Percentiles rank a stretch among this genome's conserved stretches.
Conservation (phyloP, 1,140 invertebrate species). For the Neotoxoptera formosana region DNA sequence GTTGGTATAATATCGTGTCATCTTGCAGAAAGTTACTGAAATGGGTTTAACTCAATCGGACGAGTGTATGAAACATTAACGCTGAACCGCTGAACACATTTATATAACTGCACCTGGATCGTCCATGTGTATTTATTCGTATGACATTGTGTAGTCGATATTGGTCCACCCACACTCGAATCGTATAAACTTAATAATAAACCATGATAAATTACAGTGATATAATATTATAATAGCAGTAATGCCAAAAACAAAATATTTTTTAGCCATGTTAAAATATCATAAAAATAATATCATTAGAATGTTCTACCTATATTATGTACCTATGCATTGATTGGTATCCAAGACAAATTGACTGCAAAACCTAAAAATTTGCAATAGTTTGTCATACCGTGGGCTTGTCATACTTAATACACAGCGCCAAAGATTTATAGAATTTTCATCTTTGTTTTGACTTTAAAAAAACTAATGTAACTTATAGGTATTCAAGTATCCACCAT, state of each 20-base stretch:
- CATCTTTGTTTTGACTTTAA: too few relatives aligned
- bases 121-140: background rate
- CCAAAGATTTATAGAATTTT: too few relatives aligned
- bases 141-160: background rate
- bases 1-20: background rate
- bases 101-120: background rate
- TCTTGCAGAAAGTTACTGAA: background rate
- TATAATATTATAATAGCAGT: background rate
- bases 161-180: background rate
- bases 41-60: background rate
- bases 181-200: background rate
- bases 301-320: too few relatives aligned
- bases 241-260: background rate
- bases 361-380: too few relatives aligned
- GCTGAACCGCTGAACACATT: too few relatives aligned
- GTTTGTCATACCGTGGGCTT: too few relatives aligned
- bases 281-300: too few relatives aligned
- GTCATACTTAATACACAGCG: too few relatives aligned
- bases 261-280: background rate
- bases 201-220: background rate
- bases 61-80: background rate
- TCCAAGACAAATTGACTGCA: too few relatives aligned
- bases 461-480: too few relatives aligned
- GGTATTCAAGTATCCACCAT: too few relatives aligned
- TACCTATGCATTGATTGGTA: too few relatives aligned